phyloP scores from a whole-genome alignment of 2,888 invertebrate genomes.

The Parascotia fuliginaria region DNA sequence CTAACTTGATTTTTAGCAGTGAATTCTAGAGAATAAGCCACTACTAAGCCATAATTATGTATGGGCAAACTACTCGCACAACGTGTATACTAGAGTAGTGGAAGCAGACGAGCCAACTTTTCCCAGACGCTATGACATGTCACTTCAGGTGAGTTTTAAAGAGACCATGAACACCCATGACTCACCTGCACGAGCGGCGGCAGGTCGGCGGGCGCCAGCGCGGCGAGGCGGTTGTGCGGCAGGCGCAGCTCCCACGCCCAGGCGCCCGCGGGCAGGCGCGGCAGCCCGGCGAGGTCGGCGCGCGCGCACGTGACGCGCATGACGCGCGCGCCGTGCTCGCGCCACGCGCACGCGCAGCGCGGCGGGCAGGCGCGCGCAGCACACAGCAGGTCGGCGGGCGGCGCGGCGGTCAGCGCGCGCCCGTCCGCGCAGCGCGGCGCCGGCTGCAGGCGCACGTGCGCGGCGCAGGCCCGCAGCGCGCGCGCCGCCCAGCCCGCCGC shows the following conservation, averaged over 20 bases:
- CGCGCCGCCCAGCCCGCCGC: constrained; percentile 4
- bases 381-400: neutral
- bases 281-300: neutral
- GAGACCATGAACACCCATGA: no score
- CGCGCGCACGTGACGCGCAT: neutral
- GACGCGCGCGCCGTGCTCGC: neutral
- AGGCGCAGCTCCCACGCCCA: constrained; percentile 22
- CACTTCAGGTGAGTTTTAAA: no score
- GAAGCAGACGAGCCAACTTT: no score
- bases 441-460: constrained; percentile 6
- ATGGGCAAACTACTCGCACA: no score
- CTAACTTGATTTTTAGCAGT: no score
- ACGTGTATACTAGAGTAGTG: no score
- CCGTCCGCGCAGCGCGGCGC: neutral
- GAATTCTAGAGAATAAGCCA: no score
- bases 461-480: constrained; percentile 9
- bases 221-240: constrained; percentile 20
- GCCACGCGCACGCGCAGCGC: neutral
- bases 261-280: neutral
- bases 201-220: constrained; percentile 14
- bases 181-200: constrained; percentile 22
- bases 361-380: neutral
- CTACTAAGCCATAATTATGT: no score
- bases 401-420: constrained; percentile 1
- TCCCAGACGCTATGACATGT: no score